Evolutionary conservation across 2,797 vertebrate genomes (phyloP).

Genomic region (Astyanax mexicanus): DNA sequence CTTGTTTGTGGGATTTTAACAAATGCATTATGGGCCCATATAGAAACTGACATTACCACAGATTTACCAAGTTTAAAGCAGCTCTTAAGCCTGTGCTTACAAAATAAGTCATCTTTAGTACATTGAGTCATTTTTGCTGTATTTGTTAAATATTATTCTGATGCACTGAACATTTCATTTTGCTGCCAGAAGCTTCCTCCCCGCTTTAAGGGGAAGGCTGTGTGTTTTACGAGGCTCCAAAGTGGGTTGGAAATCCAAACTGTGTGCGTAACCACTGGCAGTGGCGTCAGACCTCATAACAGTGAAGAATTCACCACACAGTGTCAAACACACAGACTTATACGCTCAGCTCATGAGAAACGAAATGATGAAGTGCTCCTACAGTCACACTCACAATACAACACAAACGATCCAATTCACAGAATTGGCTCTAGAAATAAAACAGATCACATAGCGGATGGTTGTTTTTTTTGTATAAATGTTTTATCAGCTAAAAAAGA

Average conservation of each 20-base stretch:
- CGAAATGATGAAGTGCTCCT: neutral
- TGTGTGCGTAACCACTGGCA: slow-evolving; percentile 19
- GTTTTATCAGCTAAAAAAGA: too few species aligned
- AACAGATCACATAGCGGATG: too few species aligned
- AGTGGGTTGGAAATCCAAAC: slow-evolving; percentile 36
- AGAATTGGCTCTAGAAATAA: neutral
- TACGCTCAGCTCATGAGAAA: slow-evolving; percentile 13
- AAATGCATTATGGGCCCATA: neutral
- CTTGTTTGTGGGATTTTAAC: neutral
- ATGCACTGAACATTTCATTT: slow-evolving; percentile 11
- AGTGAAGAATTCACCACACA: slow-evolving; percentile 24
- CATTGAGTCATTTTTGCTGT: neutral
- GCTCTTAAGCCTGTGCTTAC: neutral
- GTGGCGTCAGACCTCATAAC: slow-evolving; percentile 17
- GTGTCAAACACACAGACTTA: slow-evolving; percentile 20
- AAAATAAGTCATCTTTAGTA: neutral
- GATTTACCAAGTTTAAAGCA: neutral
- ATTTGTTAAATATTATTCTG: neutral
- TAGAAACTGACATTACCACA: neutral
- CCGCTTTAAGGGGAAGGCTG: neutral
- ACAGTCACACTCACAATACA: neutral
- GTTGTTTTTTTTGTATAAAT: too few species aligned
- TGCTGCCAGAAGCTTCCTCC: neutral
- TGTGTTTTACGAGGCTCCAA: slow-evolving; percentile 43
- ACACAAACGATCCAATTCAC: slow-evolving; percentile 2